phyloP scores from a whole-genome alignment of 2,113 vertebrate genomes.

The Alosa alosa region DNA sequence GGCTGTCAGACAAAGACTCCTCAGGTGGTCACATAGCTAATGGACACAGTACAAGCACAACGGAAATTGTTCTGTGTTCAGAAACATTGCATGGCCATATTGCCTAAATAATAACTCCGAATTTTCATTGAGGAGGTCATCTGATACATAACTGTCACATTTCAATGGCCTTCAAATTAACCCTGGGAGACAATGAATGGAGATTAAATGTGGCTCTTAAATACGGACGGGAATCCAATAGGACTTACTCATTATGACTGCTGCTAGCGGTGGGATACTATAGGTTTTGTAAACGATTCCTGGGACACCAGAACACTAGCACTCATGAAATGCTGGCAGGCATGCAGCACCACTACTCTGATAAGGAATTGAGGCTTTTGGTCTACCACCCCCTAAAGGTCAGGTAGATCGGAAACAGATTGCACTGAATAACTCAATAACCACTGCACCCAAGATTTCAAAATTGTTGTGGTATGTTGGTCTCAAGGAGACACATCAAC shows the following conservation, averaged over 20 bases:
- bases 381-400: too few species aligned
- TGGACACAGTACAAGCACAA: background rate
- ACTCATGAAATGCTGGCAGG: too few species aligned
- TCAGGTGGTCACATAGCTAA: background rate
- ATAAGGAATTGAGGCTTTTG: too few species aligned
- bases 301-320: too few species aligned
- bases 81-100: background rate
- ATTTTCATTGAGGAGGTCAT: background rate
- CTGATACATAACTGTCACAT: background rate
- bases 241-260: background rate
- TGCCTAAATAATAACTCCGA: background rate
- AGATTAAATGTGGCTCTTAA: background rate
- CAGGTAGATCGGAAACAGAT: too few species aligned
- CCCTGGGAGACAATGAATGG: background rate
- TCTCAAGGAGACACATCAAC: too few species aligned
- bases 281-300: too few species aligned
- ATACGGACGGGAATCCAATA: background rate
- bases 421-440: too few species aligned
- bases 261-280: too few species aligned
- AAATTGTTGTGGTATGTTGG: too few species aligned
- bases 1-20: background rate
- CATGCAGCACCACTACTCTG: too few species aligned
- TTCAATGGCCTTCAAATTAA: background rate
- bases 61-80: background rate
- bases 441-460: too few species aligned